Percentiles rank a stretch among this genome's conserved stretches.
phyloP scores from a whole-genome alignment of 2,888 invertebrate species.

The Chironomus riparius region DNA sequence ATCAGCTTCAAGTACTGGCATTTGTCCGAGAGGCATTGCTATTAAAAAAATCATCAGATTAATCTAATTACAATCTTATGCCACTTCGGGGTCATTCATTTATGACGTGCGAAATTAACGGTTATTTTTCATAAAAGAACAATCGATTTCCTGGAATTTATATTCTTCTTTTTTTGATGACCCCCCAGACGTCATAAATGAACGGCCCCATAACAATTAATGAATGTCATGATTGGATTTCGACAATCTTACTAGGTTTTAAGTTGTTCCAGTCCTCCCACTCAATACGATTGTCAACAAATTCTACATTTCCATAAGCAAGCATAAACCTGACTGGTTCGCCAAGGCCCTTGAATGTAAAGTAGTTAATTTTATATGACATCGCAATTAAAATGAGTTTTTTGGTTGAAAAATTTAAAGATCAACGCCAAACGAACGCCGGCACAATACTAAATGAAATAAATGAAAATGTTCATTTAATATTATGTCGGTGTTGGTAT shows the following conservation, averaged over 20 bases:
- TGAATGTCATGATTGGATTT: no score
- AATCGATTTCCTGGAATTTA: no score
- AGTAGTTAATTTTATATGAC: neutral
- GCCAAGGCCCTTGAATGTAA: conserved; percentile 43
- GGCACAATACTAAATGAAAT: no score
- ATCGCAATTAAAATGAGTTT: neutral
- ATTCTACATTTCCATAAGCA: conserved; percentile 51
- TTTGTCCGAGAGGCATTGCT: conserved; percentile 27
- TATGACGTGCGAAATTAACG: no score
- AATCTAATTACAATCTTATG: no score
- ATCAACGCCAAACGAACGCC: no score
- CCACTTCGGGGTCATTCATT: no score
- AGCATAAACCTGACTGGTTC: conserved; percentile 55
- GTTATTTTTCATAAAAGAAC: no score
- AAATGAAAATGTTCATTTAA: neutral
- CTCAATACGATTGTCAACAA: conserved; percentile 52
- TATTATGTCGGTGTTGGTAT: no score
- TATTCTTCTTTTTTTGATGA: no score
- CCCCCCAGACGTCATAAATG: no score
- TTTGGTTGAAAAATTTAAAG: neutral
- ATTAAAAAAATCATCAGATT: neutral
- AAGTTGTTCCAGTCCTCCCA: conserved; percentile 47
- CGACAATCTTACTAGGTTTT: conserved; percentile 50
- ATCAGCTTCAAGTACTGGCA: conserved; percentile 39
- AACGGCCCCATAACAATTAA: no score